Percentiles rank a stretch among this genome's conserved stretches.
These are phyloP conservation scores for Meriones unguiculatus DNA, from an alignment of 2,113 vertebrate species.

Conservation along the genomic window DNA sequence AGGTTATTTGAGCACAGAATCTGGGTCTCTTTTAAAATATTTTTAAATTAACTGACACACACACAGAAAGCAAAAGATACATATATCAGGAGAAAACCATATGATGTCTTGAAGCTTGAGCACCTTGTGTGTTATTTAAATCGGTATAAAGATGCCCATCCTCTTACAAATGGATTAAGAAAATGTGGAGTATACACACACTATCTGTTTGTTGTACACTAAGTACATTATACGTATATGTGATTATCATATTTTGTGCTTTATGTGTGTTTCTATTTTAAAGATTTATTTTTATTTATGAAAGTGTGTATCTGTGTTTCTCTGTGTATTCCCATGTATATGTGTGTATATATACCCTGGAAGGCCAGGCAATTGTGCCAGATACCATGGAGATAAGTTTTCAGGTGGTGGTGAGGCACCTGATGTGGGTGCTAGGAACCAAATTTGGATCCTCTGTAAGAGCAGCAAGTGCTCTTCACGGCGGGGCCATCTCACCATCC, in stretches of 20 bases:
- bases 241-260: background rate
- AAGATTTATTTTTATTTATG: background rate
- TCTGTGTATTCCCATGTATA: background rate
- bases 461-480: too few species aligned
- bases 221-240: background rate
- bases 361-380: background rate
- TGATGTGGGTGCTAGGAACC: background rate
- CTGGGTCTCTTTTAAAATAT: background rate
- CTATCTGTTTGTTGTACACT: background rate
- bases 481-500: background rate
- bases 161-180: background rate
- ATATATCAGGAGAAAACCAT: too few species aligned
- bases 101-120: background rate
- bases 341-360: background rate
- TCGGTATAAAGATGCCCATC: background rate
- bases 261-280: background rate
- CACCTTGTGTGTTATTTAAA: background rate
- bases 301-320: background rate
- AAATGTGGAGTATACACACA: accelerated
- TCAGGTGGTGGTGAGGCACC: background rate
- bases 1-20: background rate
- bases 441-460: background rate
- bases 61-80: background rate
- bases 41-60: background rate
- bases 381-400: background rate